Conservation (phyloP, 2,888 invertebrate species). For the Drosophila cracens region DNA sequence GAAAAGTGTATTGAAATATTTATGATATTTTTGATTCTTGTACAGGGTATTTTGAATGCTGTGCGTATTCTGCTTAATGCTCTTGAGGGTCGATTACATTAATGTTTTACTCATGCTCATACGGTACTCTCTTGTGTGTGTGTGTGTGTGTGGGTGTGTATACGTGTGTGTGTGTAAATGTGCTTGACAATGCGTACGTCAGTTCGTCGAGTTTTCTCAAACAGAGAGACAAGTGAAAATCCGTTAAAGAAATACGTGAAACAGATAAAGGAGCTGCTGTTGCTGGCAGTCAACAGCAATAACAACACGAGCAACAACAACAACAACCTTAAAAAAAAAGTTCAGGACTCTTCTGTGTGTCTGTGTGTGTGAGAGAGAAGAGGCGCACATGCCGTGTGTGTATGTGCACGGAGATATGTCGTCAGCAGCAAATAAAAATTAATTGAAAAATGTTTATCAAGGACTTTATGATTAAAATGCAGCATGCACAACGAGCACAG, state of each 20-base stretch:
- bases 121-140: constrained; percentile 16
- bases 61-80: constrained; percentile 19
- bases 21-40: neutral
- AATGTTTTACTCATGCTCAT: constrained; percentile 48
- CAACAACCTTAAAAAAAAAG: constrained; percentile 15
- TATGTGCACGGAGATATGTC: constrained; percentile 68
- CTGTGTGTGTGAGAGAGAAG: constrained; percentile 1
- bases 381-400: constrained; percentile 7
- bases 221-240: constrained; percentile 77
- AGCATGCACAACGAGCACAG: constrained; percentile 27
- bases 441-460: constrained; percentile 81
- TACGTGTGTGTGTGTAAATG: constrained; percentile 23
- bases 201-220: constrained; percentile 74
- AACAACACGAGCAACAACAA: constrained; percentile 10
- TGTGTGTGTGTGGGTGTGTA: constrained; percentile 11
- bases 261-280: constrained; percentile 66
- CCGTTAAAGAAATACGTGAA: constrained; percentile 76
- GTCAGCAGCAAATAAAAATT: constrained; percentile 79
- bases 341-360: neutral
- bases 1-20: constrained; percentile 3
- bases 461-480: constrained; percentile 75
- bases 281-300: constrained; percentile 40
- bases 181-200: constrained; percentile 58
- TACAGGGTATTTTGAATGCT: constrained; percentile 34
- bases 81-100: constrained; percentile 47